Evolutionary conservation across 2,888 invertebrate species (phyloP).

Genomic region (Hirtodrosophila trivittata): DNA sequence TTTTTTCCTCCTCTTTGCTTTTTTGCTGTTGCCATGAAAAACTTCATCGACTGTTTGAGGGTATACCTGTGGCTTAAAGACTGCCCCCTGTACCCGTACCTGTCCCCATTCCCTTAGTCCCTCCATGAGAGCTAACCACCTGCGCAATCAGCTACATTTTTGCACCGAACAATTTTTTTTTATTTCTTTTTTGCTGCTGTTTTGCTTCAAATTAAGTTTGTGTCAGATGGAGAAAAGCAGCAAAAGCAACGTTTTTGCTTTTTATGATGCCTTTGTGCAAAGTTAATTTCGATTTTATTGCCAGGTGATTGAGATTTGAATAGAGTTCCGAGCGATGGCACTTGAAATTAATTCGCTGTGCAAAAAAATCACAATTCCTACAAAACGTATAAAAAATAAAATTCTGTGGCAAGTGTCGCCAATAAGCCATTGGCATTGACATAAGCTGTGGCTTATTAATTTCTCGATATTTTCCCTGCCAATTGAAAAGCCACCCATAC

Average conservation of each 20-base stretch:
- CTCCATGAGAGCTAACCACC: conserved; percentile 11
- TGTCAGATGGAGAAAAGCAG: conserved; percentile 42
- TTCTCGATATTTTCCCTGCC: conserved; percentile 7
- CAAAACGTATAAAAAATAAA: conserved; percentile 10
- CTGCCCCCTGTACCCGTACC: conserved; percentile 30
- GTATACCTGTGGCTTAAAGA: conserved; percentile 76
- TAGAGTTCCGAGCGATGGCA: conserved; percentile 43
- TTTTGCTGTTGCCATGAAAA: conserved; percentile 41
- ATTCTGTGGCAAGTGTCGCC: conserved; percentile 36
- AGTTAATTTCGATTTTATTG: conserved; percentile 81
- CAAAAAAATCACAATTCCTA: conserved; percentile 9
- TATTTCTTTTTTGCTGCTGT: conserved; percentile 40
- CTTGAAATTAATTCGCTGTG: conserved; percentile 47
- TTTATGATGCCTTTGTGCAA: conserved; percentile 71
- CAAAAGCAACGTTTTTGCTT: conserved; percentile 47
- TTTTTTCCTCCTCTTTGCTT: conserved; percentile 23
- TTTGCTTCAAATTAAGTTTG: conserved; percentile 74
- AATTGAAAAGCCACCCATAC: conserved; percentile 28
- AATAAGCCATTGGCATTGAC: conserved; percentile 63
- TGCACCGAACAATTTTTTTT: conserved; percentile 36
- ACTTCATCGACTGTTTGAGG: conserved; percentile 73
- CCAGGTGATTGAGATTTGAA: conserved; percentile 77
- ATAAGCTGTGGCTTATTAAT: conserved; percentile 71
- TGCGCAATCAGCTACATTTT: conserved; percentile 50
- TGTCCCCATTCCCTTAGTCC: not conserved